phyloP scores from a whole-genome alignment of 2,888 invertebrate genomes.

The Lapara coniferarum region DNA sequence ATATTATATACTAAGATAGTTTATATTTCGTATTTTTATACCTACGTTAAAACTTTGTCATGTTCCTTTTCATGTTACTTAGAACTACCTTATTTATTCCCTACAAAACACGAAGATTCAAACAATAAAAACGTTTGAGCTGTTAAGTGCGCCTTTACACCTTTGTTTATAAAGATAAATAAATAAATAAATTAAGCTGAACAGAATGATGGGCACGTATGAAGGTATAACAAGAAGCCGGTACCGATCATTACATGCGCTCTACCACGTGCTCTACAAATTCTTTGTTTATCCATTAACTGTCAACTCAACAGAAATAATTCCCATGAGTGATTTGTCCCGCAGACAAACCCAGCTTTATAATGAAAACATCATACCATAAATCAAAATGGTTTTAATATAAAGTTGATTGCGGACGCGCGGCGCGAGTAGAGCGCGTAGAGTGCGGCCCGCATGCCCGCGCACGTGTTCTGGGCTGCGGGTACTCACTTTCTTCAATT shows the following conservation, averaged over 20 bases:
- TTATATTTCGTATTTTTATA: too few species aligned
- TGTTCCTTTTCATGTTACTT: too few species aligned
- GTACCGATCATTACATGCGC: not conserved
- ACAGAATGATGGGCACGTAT: too few species aligned
- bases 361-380: conserved; percentile 11
- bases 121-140: too few species aligned
- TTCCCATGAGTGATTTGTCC: conserved; percentile 17
- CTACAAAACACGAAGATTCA: too few species aligned
- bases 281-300: conserved; percentile 8
- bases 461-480: conserved; percentile 35
- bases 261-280: not conserved
- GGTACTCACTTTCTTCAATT: conserved; percentile 32
- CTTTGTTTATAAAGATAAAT: too few species aligned
- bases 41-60: too few species aligned
- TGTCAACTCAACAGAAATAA: conserved; percentile 15
- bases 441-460: conserved; percentile 23
- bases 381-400: conserved; percentile 34
- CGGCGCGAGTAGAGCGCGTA: conserved; percentile 33
- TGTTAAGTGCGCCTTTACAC: too few species aligned
- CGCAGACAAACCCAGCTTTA: conserved; percentile 1
- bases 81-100: too few species aligned
- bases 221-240: not conserved
- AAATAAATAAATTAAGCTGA: too few species aligned
- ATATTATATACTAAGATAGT: too few species aligned
- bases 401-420: conserved; percentile 39